Evolutionary conservation across 2,888 invertebrate species (phyloP).

Genomic region (Tyria jacobaeae): DNA sequence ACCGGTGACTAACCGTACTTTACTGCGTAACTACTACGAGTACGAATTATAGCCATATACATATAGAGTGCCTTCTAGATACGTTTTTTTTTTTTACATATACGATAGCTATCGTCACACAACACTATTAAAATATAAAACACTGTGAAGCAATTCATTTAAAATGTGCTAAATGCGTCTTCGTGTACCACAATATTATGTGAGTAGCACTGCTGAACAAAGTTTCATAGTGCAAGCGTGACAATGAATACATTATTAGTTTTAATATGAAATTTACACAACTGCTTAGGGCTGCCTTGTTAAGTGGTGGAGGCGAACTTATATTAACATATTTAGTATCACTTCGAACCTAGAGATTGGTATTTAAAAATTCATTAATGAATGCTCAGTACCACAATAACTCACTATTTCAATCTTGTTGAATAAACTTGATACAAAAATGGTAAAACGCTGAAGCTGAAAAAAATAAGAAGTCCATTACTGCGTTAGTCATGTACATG

Average conservation of each 20-base stretch:
- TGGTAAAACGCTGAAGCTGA: neutral
- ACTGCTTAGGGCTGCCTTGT: constrained; percentile 10
- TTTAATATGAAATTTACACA: constrained; percentile 33
- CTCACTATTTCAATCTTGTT: too few species aligned
- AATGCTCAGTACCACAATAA: neutral
- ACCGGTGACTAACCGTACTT: too few species aligned
- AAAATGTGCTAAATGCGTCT: constrained; percentile 30
- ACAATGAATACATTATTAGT: constrained; percentile 49
- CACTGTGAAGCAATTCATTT: neutral
- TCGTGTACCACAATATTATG: constrained; percentile 22
- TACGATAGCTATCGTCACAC: too few species aligned
- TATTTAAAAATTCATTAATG: neutral
- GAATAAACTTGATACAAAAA: constrained; percentile 3
- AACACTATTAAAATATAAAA: neutral
- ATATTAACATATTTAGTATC: constrained; percentile 18
- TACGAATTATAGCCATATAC: too few species aligned
- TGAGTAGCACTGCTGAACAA: constrained; percentile 42
- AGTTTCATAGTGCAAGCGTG: constrained; percentile 60
- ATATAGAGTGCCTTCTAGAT: too few species aligned
- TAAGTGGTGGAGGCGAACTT: constrained; percentile 13
- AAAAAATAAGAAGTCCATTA: neutral
- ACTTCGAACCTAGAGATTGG: neutral
- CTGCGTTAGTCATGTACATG: neutral
- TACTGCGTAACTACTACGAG: too few species aligned
- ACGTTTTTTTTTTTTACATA: too few species aligned